phyloP scores from a whole-genome alignment of 2,888 invertebrate species.

The Tetranychus truncatus region DNA sequence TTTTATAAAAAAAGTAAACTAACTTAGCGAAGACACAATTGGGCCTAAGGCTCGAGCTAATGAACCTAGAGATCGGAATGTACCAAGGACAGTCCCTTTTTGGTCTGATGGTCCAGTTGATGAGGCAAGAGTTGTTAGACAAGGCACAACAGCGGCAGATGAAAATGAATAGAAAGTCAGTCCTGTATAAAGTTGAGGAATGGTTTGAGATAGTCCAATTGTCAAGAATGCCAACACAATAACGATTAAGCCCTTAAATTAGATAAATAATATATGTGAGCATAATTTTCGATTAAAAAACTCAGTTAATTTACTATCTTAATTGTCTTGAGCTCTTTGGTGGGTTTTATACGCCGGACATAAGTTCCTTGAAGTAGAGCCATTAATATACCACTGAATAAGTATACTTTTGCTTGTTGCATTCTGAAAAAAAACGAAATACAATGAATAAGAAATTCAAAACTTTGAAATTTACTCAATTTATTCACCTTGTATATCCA shows the following conservation, averaged over 20 bases:
- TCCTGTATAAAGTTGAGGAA: slow-evolving; percentile 52
- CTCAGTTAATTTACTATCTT: slow-evolving; percentile 39
- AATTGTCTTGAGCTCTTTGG: slow-evolving; percentile 51
- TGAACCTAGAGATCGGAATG: slow-evolving; percentile 81
- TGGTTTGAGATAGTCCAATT: slow-evolving; percentile 51
- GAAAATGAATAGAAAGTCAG: slow-evolving; percentile 64
- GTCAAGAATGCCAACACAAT: slow-evolving; percentile 69
- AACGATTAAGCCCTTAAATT: slow-evolving; percentile 48
- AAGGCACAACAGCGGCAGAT: slow-evolving; percentile 69
- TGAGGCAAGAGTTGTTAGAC: slow-evolving; percentile 79
- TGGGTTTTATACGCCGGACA: slow-evolving; percentile 55
- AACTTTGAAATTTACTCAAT: background rate
- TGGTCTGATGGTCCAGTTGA: slow-evolving; percentile 44
- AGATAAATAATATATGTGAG: slow-evolving; percentile 15
- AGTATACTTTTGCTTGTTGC: slow-evolving; percentile 96
- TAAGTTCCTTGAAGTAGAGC: slow-evolving; percentile 66
- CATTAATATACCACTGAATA: slow-evolving; percentile 81
- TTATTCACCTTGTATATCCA: slow-evolving; percentile 46
- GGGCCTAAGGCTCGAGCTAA: slow-evolving; percentile 82
- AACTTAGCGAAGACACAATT: slow-evolving; percentile 62
- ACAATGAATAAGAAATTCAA: background rate
- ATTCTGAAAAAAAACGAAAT: slow-evolving; percentile 42
- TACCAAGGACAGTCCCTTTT: slow-evolving; percentile 80
- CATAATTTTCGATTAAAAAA: slow-evolving; percentile 8
- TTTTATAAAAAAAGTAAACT: slow-evolving; percentile 21